A percentile compares a stretch with the other conserved stretches of the same genome.
These are phyloP conservation scores for Tenebrosternarchus preto DNA, from an alignment of 2,113 vertebrate species.

Conservation along the genomic window DNA sequence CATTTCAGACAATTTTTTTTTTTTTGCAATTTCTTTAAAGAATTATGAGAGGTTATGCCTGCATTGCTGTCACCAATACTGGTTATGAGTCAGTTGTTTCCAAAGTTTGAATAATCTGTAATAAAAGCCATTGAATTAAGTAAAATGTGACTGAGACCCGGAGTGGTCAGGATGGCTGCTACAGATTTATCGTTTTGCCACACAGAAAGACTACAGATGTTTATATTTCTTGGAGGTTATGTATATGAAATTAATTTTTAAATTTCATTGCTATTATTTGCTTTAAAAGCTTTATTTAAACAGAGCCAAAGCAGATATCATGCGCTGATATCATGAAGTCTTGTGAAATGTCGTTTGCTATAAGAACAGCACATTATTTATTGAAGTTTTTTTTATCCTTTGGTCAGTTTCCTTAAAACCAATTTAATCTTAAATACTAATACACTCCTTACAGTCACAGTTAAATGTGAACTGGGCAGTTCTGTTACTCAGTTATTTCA, in stretches of 20 bases:
- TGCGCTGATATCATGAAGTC: background rate
- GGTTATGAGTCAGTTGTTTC: no score
- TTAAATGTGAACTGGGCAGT: background rate
- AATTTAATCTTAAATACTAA: background rate
- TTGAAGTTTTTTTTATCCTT: no score
- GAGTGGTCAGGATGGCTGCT: no score
- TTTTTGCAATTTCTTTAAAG: background rate
- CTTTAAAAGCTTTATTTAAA: background rate
- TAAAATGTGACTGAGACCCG: no score
- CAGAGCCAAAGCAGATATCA: background rate
- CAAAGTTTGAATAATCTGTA: no score
- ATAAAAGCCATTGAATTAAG: no score
- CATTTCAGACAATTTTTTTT: background rate
- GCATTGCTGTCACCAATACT: no score
- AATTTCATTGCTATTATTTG: background rate
- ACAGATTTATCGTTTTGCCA: background rate
- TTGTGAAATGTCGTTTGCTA: background rate
- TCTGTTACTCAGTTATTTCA: no score
- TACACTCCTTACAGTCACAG: background rate
- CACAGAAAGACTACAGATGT: background rate
- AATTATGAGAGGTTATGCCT: background rate
- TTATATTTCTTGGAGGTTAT: background rate
- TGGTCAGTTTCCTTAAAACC: no score
- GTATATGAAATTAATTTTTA: background rate
- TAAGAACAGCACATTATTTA: no score